Percentiles rank a stretch among this genome's conserved stretches.
phyloP scores from a whole-genome alignment of 2,888 invertebrate species.

The Eudemis profundana region DNA sequence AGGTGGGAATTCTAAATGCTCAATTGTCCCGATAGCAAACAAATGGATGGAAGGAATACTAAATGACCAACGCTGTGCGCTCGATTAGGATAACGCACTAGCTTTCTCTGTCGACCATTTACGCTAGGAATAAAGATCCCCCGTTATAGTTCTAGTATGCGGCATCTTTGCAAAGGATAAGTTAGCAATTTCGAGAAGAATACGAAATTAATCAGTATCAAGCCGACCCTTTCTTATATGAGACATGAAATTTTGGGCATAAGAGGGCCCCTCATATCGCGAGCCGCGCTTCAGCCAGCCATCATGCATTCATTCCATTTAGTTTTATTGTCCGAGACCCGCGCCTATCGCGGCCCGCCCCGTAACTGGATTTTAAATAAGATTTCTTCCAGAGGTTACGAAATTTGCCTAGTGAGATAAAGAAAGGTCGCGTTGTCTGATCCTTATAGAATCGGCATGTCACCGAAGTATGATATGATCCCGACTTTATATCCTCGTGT shows the following conservation, averaged over 20 bases:
- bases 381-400: conserved; percentile 77
- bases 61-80: conserved; percentile 52
- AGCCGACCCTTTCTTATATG: conserved; percentile 68
- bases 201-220: conserved; percentile 66
- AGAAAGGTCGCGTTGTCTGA: conserved; percentile 80
- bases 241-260: conserved; percentile 69
- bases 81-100: conserved; percentile 49
- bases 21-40: conserved; percentile 58
- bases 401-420: conserved; percentile 83
- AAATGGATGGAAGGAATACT: conserved; percentile 64
- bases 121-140: conserved; percentile 13
- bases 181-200: conserved; percentile 59
- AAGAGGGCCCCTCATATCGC: conserved; percentile 75
- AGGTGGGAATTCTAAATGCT: conserved; percentile 66
- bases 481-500: conserved; percentile 71
- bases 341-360: conserved; percentile 79
- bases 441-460: conserved; percentile 75
- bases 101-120: conserved; percentile 14
- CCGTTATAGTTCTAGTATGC: conserved; percentile 42
- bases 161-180: conserved; percentile 54
- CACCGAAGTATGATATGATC: conserved; percentile 74
- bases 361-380: conserved; percentile 85
- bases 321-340: conserved; percentile 84
- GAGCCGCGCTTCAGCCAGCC: conserved; percentile 75
- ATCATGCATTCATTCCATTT: conserved; percentile 84